phyloP scores from a whole-genome alignment of 2,888 invertebrate species.

The Drosophila incognita region DNA sequence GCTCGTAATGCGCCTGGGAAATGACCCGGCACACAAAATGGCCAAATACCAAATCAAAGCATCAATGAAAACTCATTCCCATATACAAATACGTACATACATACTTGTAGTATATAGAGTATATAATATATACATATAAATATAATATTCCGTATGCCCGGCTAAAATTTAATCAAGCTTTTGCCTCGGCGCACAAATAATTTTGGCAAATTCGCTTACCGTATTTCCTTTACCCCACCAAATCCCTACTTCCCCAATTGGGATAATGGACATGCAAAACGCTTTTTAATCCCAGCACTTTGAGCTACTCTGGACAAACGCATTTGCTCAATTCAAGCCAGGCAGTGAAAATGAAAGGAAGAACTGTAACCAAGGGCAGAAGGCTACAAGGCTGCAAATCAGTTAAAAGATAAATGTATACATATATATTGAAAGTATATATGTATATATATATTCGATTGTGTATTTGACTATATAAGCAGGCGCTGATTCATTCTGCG shows the following conservation, averaged over 20 bases:
- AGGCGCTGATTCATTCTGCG: slow-evolving; percentile 6
- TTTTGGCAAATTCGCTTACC: slow-evolving; percentile 74
- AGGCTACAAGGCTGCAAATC: slow-evolving; percentile 44
- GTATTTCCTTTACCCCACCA: slow-evolving; percentile 53
- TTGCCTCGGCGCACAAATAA: slow-evolving; percentile 61
- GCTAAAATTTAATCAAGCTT: slow-evolving; percentile 71
- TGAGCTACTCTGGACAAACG: slow-evolving; percentile 48
- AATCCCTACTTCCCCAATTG: neutral
- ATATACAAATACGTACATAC: neutral
- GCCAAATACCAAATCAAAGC: slow-evolving; percentile 54
- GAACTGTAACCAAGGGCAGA: slow-evolving; percentile 44
- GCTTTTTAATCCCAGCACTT: slow-evolving; percentile 68
- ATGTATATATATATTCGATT: neutral
- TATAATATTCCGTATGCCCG: slow-evolving; percentile 59
- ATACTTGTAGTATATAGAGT: neutral
- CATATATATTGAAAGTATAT: neutral
- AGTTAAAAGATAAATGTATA: slow-evolving; percentile 42
- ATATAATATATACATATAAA: slow-evolving; percentile 11
- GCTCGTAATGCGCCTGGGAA: slow-evolving; percentile 56
- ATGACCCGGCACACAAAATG: slow-evolving; percentile 35
- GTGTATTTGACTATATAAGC: neutral
- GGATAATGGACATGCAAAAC: slow-evolving; percentile 69
- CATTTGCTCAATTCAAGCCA: slow-evolving; percentile 69
- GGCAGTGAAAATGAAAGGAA: slow-evolving; percentile 23
- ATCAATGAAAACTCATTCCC: slow-evolving; percentile 68